Conservation (phyloP, 2,888 invertebrate genomes). For the Nymphalis c-album region DNA sequence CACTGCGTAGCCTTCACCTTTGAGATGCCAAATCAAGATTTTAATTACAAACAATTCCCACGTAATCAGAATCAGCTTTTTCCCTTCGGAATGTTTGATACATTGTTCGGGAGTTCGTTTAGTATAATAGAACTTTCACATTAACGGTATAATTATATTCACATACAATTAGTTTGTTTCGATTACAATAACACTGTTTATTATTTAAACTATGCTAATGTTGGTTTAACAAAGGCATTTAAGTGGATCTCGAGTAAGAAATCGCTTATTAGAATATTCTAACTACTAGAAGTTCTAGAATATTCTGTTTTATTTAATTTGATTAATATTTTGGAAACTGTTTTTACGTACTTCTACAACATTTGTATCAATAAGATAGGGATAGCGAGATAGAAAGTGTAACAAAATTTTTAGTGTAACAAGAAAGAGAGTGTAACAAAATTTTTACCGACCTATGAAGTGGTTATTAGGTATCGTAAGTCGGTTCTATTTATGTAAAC, state of each 20-base stretch:
- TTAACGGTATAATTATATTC: slow-evolving; percentile 3
- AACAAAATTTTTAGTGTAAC: no score
- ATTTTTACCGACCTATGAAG: no score
- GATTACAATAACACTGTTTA: background rate
- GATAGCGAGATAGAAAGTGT: no score
- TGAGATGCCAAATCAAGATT: slow-evolving; percentile 16
- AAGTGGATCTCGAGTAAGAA: background rate
- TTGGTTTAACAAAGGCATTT: background rate
- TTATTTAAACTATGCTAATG: background rate
- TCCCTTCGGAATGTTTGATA: slow-evolving; percentile 14
- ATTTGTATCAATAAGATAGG: no score
- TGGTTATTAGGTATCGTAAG: no score
- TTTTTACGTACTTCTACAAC: no score
- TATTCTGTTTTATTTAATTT: no score
- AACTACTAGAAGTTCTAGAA: background rate
- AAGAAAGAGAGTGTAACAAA: no score
- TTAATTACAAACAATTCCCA: slow-evolving; percentile 19
- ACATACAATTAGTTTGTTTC: slow-evolving; percentile 10
- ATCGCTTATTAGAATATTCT: no score
- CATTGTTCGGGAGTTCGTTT: slow-evolving; percentile 14
- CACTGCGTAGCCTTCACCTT: slow-evolving; percentile 26
- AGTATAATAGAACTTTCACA: slow-evolving; percentile 12
- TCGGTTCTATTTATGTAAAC: no score
- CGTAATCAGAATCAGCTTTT: slow-evolving; percentile 8
- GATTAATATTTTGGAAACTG: no score